Evolutionary conservation across 1,140 invertebrate genomes (phyloP).

Genomic region (Zaprionus tsacasi): DNA sequence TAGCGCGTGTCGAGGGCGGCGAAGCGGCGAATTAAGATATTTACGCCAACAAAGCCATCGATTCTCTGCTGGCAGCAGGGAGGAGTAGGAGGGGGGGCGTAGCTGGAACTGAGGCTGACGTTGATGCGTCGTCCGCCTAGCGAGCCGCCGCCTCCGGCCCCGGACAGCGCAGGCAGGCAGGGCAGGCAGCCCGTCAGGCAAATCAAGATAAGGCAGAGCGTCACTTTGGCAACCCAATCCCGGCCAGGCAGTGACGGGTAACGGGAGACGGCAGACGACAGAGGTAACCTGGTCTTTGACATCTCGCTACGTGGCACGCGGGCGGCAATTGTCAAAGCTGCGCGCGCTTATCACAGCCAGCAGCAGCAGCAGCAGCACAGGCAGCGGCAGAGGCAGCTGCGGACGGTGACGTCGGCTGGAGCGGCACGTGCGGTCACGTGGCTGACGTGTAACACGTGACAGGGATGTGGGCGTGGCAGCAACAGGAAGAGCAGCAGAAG

Average conservation of each 20-base stretch:
- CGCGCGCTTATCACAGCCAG: conserved; percentile 71
- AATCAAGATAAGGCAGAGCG: conserved; percentile 53
- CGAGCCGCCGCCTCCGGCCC: neutral
- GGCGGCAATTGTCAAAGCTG: conserved; percentile 59
- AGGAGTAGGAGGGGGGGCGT: neutral
- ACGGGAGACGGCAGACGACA: neutral
- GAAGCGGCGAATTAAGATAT: conserved; percentile 80
- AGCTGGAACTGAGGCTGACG: conserved; percentile 14
- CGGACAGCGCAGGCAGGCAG: neutral
- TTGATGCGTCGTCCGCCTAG: conserved; percentile 1
- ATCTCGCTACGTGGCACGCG: conserved; percentile 56
- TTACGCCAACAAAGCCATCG: conserved; percentile 76
- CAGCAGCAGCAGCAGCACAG: conserved; percentile 20
- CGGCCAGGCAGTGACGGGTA: neutral
- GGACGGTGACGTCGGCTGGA: neutral
- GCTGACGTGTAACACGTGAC: conserved; percentile 68
- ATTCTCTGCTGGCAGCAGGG: conserved; percentile 12
- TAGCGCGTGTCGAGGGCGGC: conserved; percentile 75
- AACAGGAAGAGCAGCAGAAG: neutral
- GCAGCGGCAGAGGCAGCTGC: neutral
- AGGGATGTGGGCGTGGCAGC: conserved; percentile 56
- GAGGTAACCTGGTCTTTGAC: conserved; percentile 71
- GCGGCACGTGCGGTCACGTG: conserved; percentile 73
- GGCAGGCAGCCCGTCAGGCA: no score
- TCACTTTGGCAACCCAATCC: conserved; percentile 40